These are phyloP conservation scores for Cenopis cana DNA, from an alignment of 2,888 invertebrate genomes.

Conservation along the genomic window DNA sequence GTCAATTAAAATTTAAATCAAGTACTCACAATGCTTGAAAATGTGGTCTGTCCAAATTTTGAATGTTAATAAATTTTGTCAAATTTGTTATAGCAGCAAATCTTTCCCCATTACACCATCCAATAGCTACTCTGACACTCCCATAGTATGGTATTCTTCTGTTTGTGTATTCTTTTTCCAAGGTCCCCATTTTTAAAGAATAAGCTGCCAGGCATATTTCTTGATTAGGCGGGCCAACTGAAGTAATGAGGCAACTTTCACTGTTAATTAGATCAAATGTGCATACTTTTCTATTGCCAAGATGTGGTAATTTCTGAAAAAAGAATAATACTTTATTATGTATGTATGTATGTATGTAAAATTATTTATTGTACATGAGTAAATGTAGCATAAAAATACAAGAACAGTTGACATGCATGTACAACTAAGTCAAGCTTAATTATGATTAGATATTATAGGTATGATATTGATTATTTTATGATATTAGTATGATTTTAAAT, in stretches of 20 bases:
- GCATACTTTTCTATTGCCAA: slow-evolving; percentile 57
- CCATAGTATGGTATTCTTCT: slow-evolving; percentile 51
- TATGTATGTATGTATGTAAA: too few species aligned
- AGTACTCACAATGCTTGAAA: slow-evolving; percentile 48
- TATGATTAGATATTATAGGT: too few species aligned
- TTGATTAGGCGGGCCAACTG: slow-evolving; percentile 44
- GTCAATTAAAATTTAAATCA: neutral
- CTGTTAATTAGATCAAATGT: slow-evolving; percentile 73
- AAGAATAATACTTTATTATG: slow-evolving; percentile 7
- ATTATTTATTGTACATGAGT: too few species aligned
- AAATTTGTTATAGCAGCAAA: slow-evolving; percentile 77
- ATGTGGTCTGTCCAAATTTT: slow-evolving; percentile 69
- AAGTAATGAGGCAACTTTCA: slow-evolving; percentile 71
- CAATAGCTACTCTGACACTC: slow-evolving; percentile 69
- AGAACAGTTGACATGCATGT: too few species aligned
- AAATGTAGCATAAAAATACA: too few species aligned
- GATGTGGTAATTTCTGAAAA: slow-evolving; percentile 69
- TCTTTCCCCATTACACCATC: slow-evolving; percentile 68
- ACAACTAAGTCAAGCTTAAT: too few species aligned
- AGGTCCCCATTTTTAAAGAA: slow-evolving; percentile 62
- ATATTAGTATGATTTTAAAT: too few species aligned
- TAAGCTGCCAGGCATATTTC: slow-evolving; percentile 58
- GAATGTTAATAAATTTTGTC: slow-evolving; percentile 66
- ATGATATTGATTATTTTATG: too few species aligned
- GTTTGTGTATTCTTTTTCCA: slow-evolving; percentile 56